Base-by-base conservation (phyloP, 64 coral and sea anemone species). In the Actinia equina region DNA sequence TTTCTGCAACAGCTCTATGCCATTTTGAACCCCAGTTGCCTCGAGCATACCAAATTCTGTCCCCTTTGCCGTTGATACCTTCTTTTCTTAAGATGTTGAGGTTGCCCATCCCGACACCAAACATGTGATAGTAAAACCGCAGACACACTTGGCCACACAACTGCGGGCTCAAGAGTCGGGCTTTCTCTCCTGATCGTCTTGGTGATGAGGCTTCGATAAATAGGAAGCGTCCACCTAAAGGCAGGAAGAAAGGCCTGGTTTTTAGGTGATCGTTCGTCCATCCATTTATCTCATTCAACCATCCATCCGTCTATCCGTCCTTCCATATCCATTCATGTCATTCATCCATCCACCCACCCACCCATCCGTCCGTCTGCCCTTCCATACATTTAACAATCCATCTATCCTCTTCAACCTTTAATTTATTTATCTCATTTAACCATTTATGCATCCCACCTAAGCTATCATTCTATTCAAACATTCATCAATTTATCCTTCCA, bases 121-220 rank as follows among this genome's bases (percentile, higher is more conserved):
- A 80, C 94, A 96, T 96, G 42, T 84, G 71, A 22, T 96, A 96
- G 43, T 88, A 96, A 51, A 96, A 96, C 88, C 88, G 91, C 19
- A 96, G 20, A 51, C 94, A 96, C 30, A 93, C 71, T 62, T 85
- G 85, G 3, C 88, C 94, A 41, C 94, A 96, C 51, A 96, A 37
- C 12, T 87, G 85, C 11, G 94, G 94, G 49, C 94, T 93, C 22
- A 93, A 87, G 9, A 96, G 88, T 41, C 44, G 80, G 0, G 94
- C 91, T 18, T 44, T 88, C 49, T 87, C 52, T 23, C 88, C 79
- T 15, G 12, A 0, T 8, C 13, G 27, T 57, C 61, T 80, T 8
- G 83, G 82, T 17, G 60, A 86, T 3, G 91, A 93, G 13, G 85
- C 80, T 45, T 96, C 94, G n/a, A 93, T 90, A 59, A 85, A 90